phyloP scores from a whole-genome alignment of 2,797 vertebrate genomes.

The Orientallactaga sibirica region DNA sequence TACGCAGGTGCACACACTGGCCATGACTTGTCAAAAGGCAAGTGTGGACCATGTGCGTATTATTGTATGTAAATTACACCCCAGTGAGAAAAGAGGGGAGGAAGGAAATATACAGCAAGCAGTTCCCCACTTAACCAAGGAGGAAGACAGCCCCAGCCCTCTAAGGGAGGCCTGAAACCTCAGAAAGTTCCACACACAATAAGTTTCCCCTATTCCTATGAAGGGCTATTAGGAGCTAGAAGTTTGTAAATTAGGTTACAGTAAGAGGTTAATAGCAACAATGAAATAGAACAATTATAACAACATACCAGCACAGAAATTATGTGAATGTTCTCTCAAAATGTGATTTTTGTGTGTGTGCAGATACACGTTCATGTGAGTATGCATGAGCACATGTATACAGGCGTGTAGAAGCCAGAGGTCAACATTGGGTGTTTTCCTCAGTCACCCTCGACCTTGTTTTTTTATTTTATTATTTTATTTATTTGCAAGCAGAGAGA shows the following conservation, averaged over 20 bases:
- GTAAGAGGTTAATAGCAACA: background rate
- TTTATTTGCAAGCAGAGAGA: background rate
- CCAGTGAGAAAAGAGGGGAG: background rate
- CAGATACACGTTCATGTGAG: no score
- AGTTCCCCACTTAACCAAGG: background rate
- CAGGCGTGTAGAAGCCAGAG: background rate
- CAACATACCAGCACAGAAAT: background rate
- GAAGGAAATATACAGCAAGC: background rate
- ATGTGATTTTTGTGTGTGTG: no score
- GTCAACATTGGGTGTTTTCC: background rate
- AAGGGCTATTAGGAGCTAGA: no score
- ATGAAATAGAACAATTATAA: background rate
- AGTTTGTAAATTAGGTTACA: background rate
- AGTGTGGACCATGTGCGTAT: background rate
- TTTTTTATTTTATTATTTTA: no score
- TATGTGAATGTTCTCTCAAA: background rate
- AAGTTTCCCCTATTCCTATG: background rate
- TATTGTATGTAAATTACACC: background rate
- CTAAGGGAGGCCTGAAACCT: background rate
- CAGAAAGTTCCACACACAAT: background rate
- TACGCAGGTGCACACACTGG: background rate
- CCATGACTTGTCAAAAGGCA: background rate
- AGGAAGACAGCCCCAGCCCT: background rate
- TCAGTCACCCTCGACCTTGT: background rate
- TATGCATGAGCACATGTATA: background rate